Evolutionary conservation across 2,888 invertebrate genomes (phyloP).

Genomic region (Ramazzottius varieornatus): DNA sequence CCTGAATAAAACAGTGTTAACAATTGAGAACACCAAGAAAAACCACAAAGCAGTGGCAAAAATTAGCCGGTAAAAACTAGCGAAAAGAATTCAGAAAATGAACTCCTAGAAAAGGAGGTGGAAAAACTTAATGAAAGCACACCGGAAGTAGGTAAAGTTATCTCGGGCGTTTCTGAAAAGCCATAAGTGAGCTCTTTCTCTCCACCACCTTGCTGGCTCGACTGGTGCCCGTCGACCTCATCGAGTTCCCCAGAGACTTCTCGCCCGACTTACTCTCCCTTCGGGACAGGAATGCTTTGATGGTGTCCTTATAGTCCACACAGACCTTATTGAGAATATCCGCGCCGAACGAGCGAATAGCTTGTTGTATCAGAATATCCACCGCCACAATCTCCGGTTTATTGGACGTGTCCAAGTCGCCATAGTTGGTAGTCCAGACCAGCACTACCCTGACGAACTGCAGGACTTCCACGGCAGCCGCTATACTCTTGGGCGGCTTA

Average conservation of each 20-base stretch:
- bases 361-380: neutral
- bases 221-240: no score
- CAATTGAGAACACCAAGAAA: no score
- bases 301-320: neutral
- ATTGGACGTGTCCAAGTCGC: neutral
- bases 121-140: neutral
- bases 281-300: neutral
- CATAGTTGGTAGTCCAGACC: neutral
- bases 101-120: neutral
- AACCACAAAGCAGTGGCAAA: neutral
- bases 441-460: neutral
- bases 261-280: neutral
- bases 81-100: neutral
- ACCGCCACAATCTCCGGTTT: conserved; percentile 1
- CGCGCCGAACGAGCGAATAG: neutral
- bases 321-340: neutral
- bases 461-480: neutral
- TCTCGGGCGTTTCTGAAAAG: neutral
- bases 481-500: neutral
- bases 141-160: neutral
- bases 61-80: neutral
- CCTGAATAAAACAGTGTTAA: no score
- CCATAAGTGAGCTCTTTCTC: conserved; percentile 1
- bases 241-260: neutral
- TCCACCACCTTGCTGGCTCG: no score